Evolutionary conservation across 2,113 vertebrate species (phyloP), one percentile per base, ranked within the genome.

Genomic region (Motacilla alba): DNA sequence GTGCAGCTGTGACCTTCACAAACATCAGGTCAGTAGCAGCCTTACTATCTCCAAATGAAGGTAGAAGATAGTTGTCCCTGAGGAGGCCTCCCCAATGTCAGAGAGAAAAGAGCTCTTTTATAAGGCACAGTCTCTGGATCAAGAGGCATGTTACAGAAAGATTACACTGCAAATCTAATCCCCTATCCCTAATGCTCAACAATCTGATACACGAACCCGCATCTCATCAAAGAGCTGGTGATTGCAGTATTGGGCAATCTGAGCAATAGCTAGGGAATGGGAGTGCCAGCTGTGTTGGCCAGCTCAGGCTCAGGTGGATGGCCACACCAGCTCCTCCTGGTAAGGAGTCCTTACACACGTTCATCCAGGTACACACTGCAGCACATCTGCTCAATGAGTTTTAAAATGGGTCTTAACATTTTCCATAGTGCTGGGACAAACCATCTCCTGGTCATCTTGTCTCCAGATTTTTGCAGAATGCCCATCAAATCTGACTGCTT

Each of bases 121-220:
- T 56, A 90, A 87, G 75, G 80, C 85, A 80, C 5, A 8, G 75
- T 35, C 64, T 90, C 64, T 0, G 13, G 68, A 95, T 94, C 85
- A 97, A 81, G 92, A 93, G 73, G 84, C 72, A 84, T 47, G 53
- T 90, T 89, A 94, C 66, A 55, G 58, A 73, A 92, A 96, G 83
- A 97, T 95, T 91, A 95, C 85, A 79, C 46, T 70, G 78, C 74
- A 93, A 76, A 95, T 87, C 77, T 94, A 95, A 94, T 95, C 92
- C 83, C n/a, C 81, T 87, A 39, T 67, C 58, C 92, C 88, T 79
- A 83, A 80, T 33, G 70, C 89, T 80, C 73, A 91, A 46, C 77
- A 85, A 82, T 69, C 87, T 85, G 88, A 90, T 87, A 86, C 33
- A 18, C 23, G 83, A 95, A 88, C 83, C 56, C 2, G 18, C 76